Percentiles rank a stretch among this genome's conserved stretches.
Conservation (phyloP, 2,113 vertebrate genomes). For the Hypocryptadius cinnamomeus region DNA sequence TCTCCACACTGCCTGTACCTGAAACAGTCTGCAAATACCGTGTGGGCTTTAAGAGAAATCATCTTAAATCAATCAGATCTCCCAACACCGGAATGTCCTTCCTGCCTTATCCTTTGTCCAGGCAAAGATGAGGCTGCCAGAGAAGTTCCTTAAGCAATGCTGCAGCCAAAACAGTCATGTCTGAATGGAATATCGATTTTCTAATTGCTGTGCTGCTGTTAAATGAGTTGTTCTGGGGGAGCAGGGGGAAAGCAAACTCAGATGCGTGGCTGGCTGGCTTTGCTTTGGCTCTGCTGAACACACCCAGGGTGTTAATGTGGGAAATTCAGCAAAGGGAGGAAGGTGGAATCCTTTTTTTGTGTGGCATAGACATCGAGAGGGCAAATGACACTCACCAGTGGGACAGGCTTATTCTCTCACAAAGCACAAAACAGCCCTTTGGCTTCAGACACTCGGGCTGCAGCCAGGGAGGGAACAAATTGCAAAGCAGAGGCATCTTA, state of each 20-base stretch:
- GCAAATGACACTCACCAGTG: not conserved
- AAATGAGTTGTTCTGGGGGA: conserved; percentile 63
- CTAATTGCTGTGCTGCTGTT: conserved; percentile 70
- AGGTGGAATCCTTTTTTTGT: not conserved
- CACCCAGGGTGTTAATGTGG: not conserved
- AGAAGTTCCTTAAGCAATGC: not conserved
- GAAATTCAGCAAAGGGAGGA: not conserved
- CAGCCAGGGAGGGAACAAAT: not conserved
- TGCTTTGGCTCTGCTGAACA: conserved; percentile 41
- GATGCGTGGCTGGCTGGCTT: conserved; percentile 17
- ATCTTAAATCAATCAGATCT: not conserved
- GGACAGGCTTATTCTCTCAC: not conserved
- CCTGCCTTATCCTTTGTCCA: not conserved
- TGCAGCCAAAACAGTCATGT: not conserved
- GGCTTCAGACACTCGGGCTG: not conserved
- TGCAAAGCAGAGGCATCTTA: not conserved
- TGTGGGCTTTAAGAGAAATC: not conserved
- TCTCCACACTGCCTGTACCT: not conserved
- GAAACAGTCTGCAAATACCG: not conserved
- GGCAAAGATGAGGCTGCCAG: not conserved
- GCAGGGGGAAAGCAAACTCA: conserved; percentile 25
- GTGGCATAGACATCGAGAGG: rapidly evolving
- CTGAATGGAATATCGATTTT: conserved; percentile 64
- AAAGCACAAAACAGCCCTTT: not conserved
- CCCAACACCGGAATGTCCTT: not conserved